A percentile compares a stretch with the other conserved stretches of the same genome.
These are phyloP conservation scores for Agrilus mali DNA, from an alignment of 2,888 invertebrate species.

Conservation along the genomic window DNA sequence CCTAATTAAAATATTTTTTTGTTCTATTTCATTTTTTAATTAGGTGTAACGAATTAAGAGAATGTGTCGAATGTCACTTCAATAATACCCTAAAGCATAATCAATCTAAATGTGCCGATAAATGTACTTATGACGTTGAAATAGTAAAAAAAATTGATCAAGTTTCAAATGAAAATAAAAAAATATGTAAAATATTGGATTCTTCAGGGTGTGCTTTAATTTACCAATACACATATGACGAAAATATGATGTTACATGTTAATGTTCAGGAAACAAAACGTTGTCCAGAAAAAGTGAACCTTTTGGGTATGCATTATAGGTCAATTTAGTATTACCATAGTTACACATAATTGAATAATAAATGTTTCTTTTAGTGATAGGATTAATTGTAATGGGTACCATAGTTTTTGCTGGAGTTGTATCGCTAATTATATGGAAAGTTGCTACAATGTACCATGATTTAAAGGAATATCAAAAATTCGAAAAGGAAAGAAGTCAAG, in stretches of 20 bases:
- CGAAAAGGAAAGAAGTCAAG: slow-evolving; percentile 49
- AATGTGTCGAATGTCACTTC: slow-evolving; percentile 56
- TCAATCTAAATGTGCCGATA: slow-evolving; percentile 20
- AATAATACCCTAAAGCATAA: slow-evolving; percentile 32
- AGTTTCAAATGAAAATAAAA: slow-evolving; percentile 22
- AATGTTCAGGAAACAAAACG: slow-evolving; percentile 34
- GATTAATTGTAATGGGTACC: slow-evolving; percentile 54
- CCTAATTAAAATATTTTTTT: no score
- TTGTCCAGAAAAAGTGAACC: slow-evolving; percentile 33
- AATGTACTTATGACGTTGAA: slow-evolving; percentile 25
- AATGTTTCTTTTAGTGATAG: slow-evolving; percentile 42
- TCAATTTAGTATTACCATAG: slow-evolving; percentile 12
- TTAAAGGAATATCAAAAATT: slow-evolving; percentile 63
- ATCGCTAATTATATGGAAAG: slow-evolving; percentile 63
- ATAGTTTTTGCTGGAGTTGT: slow-evolving; percentile 61
- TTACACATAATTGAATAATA: neutral
- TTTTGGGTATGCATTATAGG: slow-evolving; percentile 33
- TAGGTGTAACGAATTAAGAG: slow-evolving; percentile 52
- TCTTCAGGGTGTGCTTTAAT: slow-evolving; percentile 34
- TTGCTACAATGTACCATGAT: slow-evolving; percentile 59
- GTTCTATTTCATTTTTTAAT: no score
- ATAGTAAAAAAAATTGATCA: slow-evolving; percentile 27
- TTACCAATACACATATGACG: slow-evolving; percentile 34
- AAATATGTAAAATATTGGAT: slow-evolving; percentile 32
- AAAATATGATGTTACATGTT: slow-evolving; percentile 28